Conservation (phyloP, 2,888 invertebrate genomes). For the Therioaphis trifolii region DNA sequence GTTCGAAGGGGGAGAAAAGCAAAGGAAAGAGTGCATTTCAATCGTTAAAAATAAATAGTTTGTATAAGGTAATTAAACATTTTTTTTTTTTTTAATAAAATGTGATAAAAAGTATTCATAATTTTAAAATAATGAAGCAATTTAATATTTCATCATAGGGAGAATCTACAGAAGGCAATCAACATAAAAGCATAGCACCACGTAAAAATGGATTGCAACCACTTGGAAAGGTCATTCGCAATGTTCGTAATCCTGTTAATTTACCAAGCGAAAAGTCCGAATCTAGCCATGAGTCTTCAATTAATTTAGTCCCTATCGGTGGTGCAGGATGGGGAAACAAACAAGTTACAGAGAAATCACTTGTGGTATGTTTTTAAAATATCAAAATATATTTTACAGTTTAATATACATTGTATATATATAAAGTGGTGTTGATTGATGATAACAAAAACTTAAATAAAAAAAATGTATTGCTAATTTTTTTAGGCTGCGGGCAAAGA, state of each 20-base stretch:
- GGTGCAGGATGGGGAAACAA: constrained; percentile 83
- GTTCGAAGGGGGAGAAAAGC: constrained; percentile 87
- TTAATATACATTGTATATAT: not conserved
- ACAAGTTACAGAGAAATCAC: constrained; percentile 69
- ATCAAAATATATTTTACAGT: not conserved
- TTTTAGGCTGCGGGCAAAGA: constrained; percentile 53
- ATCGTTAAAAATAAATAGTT: constrained; percentile 97
- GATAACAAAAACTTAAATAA: not conserved
- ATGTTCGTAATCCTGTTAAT: constrained; percentile 98
- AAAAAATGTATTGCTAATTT: too few relatives aligned
- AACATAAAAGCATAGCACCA: constrained; percentile 80
- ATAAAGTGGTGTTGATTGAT: too few relatives aligned
- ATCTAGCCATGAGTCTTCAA: constrained; percentile 81
- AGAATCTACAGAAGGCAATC: constrained; percentile 80
- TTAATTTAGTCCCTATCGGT: constrained; percentile 82
- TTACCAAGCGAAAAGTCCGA: constrained; percentile 99
- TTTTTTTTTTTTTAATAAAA: too few relatives aligned
- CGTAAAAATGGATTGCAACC: constrained; percentile 98
- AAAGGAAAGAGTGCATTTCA: constrained; percentile 81
- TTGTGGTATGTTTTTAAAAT: constrained; percentile 56
- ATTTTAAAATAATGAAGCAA: too few relatives aligned
- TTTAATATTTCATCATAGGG: constrained; percentile 72
- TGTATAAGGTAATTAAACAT: constrained; percentile 77
- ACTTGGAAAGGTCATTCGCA: constrained; percentile 98
- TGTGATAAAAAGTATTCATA: too few relatives aligned